These are phyloP conservation scores for Pao palembangensis DNA, from an alignment of 2,113 vertebrate species.

Conservation along the genomic window DNA sequence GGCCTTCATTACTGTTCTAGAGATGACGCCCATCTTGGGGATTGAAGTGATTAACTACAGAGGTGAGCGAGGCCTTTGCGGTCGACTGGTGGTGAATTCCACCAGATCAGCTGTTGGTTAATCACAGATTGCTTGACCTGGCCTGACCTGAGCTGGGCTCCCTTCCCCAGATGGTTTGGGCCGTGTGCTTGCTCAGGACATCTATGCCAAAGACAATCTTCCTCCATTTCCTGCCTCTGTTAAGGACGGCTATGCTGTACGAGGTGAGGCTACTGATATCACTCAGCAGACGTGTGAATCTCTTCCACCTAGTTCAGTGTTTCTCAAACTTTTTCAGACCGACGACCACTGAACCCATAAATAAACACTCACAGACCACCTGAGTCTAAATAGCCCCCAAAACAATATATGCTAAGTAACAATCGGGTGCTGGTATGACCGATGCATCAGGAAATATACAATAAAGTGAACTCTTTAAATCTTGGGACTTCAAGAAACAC, in stretches of 20 bases:
- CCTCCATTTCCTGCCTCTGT: conserved; percentile 97
- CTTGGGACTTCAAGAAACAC: too few relatives aligned
- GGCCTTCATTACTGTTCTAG: conserved; percentile 98
- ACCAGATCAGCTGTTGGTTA: not conserved
- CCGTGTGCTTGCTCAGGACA: conserved; percentile 97
- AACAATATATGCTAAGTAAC: too few relatives aligned
- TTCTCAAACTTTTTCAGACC: too few relatives aligned
- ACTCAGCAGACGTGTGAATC: too few relatives aligned
- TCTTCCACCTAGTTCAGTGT: too few relatives aligned
- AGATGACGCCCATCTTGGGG: conserved; percentile 97
- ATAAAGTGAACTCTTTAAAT: too few relatives aligned
- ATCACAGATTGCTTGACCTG: not conserved
- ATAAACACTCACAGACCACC: too few relatives aligned
- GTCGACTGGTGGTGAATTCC: not conserved
- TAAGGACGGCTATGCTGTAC: conserved; percentile 97
- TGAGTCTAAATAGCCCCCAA: too few relatives aligned
- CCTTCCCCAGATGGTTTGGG: conserved; percentile 89
- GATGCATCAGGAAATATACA: too few relatives aligned
- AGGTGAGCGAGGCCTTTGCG: conserved; percentile 78
- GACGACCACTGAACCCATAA: too few relatives aligned
- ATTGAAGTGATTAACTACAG: conserved; percentile 98
- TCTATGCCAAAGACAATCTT: conserved; percentile 99
- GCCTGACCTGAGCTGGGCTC: not conserved
- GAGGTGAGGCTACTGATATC: conserved; percentile 78
- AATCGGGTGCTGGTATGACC: too few relatives aligned